These are phyloP conservation scores for Ormyrus rosae DNA, from an alignment of 2,888 invertebrate genomes.

Conservation along the genomic window DNA sequence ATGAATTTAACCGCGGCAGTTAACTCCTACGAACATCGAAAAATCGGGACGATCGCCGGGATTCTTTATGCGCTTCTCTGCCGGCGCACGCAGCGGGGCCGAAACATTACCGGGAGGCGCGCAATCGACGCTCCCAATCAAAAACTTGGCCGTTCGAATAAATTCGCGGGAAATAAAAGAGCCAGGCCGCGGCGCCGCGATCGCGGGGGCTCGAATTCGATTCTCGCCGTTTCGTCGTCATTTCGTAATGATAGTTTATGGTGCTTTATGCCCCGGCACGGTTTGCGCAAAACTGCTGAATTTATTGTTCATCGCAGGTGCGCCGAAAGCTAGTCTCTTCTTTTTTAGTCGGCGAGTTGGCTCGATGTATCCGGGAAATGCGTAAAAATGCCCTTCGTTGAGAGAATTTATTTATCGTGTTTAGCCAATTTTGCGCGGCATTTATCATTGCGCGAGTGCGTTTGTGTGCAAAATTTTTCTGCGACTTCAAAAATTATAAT, in stretches of 20 bases:
- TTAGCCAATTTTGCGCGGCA: too few relatives aligned
- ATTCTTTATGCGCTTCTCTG: constrained; percentile 13
- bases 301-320: constrained; percentile 48
- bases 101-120: too few relatives aligned
- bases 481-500: constrained; percentile 13
- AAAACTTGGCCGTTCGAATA: constrained; percentile 23
- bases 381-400: constrained; percentile 18
- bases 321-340: background rate
- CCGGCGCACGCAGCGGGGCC: background rate
- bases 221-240: constrained; percentile 13
- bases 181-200: background rate
- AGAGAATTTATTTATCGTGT: constrained; percentile 18
- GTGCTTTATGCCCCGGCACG: constrained; percentile 4
- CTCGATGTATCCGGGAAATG: background rate
- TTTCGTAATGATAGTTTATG: constrained; percentile 52
- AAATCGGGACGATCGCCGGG: constrained; percentile 9
- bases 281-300: constrained; percentile 25
- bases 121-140: constrained; percentile 24
- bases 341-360: constrained; percentile 33
- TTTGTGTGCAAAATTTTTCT: constrained; percentile 9
- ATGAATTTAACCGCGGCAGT: constrained; percentile 63
- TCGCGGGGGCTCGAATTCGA: constrained; percentile 3
- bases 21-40: constrained; percentile 16
- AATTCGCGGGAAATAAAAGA: constrained; percentile 18
- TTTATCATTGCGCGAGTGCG: constrained; percentile 1